Evolutionary conservation across 2,797 vertebrate genomes (phyloP), one percentile per base, ranked within the genome.

Genomic region (Schizopygopsis pylzovi): DNA sequence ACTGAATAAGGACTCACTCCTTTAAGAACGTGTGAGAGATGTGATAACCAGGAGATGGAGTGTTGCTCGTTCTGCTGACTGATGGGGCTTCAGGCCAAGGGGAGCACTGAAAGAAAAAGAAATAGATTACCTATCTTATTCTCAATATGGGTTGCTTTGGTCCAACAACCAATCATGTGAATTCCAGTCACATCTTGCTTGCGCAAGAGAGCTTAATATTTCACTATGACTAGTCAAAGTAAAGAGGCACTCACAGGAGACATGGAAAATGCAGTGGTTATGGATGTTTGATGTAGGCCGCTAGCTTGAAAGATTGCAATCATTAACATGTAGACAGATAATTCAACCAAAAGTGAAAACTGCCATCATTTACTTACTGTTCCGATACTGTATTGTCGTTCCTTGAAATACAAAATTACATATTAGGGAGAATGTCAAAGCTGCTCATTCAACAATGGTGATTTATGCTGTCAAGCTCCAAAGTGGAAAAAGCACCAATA

Each of bases 41-140:
- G 88, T 96, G 96, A 94, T 97, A 97, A 89, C 95, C 95, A 3
- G 97, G 96, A 78, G 97, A 98, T 0, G 96, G 96, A 84, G 94
- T 93, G 77, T 91, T 96, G 89, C 94, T 96, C 15, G 83, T 90
- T 88, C 90, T 92, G 89, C 92, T 96, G 89, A 96, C 91, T 92
- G 94, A 96, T 20, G 96, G 91, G 67, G 94, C 88, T 39, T 98
- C 97, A 0, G 98, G 97, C 97, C 98, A 98, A 0, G 97, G 97
- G n/a, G 96, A 98, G 76, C 97, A 98, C 98, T 99, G 92, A 22
- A 37, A 33, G 49, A 78, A 20, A 59, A 18, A 5, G 3, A 68
- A 37, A 81, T 45, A 9, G 52, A 39, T 72, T 49, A 20, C 52
- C 2, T 39, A 15, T 12, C 33, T 47, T n/a, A 25, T 80, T 61